phyloP scores from a whole-genome alignment of 2,113 vertebrate species.

The Mohoua ochrocephala region DNA sequence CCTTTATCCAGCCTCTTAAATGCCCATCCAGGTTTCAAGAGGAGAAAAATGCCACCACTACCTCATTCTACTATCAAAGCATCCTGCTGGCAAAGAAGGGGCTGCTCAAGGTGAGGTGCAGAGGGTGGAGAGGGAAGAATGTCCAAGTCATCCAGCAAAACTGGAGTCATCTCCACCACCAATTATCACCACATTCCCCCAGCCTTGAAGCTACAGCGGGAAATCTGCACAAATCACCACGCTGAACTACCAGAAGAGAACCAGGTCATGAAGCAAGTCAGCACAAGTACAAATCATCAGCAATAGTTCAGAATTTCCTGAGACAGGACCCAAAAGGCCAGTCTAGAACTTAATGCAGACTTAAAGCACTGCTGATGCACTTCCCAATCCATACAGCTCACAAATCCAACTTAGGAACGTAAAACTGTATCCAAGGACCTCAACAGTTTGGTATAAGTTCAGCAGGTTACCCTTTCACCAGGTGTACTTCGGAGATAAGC shows the following conservation, averaged over 20 bases:
- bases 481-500: background rate
- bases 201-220: accelerated
- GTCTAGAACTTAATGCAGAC: background rate
- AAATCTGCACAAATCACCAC: background rate
- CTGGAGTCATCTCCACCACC: background rate
- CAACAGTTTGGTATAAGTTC: background rate
- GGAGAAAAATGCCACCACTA: background rate
- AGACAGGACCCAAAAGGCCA: background rate
- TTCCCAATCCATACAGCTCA: background rate
- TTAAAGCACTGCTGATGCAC: background rate
- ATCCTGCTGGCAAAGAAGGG: background rate
- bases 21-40: accelerated
- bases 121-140: background rate
- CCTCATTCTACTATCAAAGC: background rate
- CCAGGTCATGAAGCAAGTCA: background rate
- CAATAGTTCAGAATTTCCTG: background rate
- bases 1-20: background rate
- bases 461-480: background rate
- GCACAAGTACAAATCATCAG: background rate
- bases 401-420: background rate
- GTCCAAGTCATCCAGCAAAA: background rate
- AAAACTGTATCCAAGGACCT: background rate
- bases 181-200: background rate
- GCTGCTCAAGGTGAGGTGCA: background rate
- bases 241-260: background rate